These are phyloP conservation scores for Chelonus formosanus DNA, from an alignment of 2,888 invertebrate species.

Conservation along the genomic window DNA sequence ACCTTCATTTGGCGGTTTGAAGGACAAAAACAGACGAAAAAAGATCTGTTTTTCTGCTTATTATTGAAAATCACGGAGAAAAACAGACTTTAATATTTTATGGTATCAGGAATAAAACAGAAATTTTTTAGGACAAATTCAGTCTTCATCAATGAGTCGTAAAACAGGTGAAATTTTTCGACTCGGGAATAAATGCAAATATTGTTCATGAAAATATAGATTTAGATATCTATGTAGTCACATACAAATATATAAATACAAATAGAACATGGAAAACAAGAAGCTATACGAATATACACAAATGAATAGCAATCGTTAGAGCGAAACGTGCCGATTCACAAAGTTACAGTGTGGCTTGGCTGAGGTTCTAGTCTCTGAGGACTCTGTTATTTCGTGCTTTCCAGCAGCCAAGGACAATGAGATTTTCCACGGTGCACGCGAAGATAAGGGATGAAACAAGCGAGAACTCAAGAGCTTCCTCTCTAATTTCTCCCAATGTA, in stretches of 20 bases:
- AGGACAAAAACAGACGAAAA: too few species aligned
- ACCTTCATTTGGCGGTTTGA: too few species aligned
- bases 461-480: slow-evolving; percentile 17
- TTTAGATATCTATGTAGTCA: neutral
- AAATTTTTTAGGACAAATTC: too few species aligned
- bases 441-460: slow-evolving; percentile 28
- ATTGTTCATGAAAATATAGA: neutral
- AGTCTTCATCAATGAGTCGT: too few species aligned
- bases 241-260: slow-evolving; percentile 12
- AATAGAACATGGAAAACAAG: neutral
- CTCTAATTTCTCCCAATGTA: slow-evolving; percentile 26
- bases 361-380: slow-evolving; percentile 14
- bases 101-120: too few species aligned
- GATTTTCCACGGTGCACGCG: slow-evolving; percentile 26
- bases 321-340: slow-evolving; percentile 33
- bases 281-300: neutral
- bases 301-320: slow-evolving; percentile 29
- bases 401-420: slow-evolving; percentile 27
- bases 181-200: slow-evolving; percentile 1
- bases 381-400: slow-evolving; percentile 17
- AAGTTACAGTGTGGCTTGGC: neutral
- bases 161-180: too few species aligned
- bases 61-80: too few species aligned
- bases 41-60: too few species aligned
- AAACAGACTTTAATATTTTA: too few species aligned